Evolutionary conservation across 2,113 vertebrate genomes (phyloP).

Genomic region (Seriola aureovittata): DNA sequence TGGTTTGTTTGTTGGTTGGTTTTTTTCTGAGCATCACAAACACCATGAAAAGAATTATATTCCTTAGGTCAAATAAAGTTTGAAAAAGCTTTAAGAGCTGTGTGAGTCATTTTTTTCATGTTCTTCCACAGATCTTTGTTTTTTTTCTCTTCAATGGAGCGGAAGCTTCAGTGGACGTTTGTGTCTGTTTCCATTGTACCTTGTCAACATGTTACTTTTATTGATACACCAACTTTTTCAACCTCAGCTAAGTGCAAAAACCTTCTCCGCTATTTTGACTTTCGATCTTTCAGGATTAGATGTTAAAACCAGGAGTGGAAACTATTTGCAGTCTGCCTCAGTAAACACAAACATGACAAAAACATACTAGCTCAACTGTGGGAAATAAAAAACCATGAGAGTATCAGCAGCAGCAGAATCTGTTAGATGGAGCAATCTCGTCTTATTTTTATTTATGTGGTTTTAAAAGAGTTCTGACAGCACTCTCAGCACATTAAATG

Average conservation of each 20-base stretch:
- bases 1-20: no score
- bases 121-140: not conserved
- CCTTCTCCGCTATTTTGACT: not conserved
- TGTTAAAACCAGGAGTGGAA: not conserved
- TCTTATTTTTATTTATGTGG: constrained; percentile 60
- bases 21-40: not conserved
- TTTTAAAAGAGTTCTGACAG: constrained; percentile 42
- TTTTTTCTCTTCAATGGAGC: not conserved
- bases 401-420: constrained; percentile 6
- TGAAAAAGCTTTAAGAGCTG: not conserved
- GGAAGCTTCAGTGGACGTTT: not conserved
- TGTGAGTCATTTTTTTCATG: not conserved
- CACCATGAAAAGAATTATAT: not conserved
- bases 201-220: not conserved
- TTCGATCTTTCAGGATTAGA: not conserved
- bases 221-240: not conserved
- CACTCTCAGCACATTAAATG: constrained; percentile 40
- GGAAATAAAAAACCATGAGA: not conserved
- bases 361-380: constrained; percentile 7
- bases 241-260: not conserved
- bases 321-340: constrained; percentile 11
- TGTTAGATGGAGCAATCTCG: constrained; percentile 25
- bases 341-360: constrained; percentile 30
- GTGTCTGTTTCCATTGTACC: not conserved
- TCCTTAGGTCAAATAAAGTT: not conserved